Percentiles rank a stretch among this genome's conserved stretches.
phyloP scores from a whole-genome alignment of 2,888 invertebrate species.

The Apodemia hepburni region DNA sequence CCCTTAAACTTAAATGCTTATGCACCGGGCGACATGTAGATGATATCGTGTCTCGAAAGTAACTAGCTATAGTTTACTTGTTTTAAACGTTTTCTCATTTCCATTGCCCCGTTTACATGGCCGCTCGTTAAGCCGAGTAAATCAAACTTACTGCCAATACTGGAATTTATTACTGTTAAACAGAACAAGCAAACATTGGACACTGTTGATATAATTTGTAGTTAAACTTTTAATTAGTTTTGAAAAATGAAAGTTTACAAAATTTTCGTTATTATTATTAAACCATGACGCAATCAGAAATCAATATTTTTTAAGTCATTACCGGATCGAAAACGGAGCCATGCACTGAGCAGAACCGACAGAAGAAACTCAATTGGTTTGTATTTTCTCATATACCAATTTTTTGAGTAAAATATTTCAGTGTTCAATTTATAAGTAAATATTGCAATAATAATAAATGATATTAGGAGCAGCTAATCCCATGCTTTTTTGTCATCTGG shows the following conservation, averaged over 20 bases:
- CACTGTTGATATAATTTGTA: background rate
- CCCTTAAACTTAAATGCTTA: slow-evolving; percentile 44
- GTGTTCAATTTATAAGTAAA: too few species aligned
- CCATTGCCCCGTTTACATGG: slow-evolving; percentile 33
- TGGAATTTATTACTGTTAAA: slow-evolving; percentile 23
- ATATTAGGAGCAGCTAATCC: too few species aligned
- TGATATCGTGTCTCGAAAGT: slow-evolving; percentile 76
- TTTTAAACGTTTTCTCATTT: slow-evolving; percentile 41
- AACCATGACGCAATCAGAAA: too few species aligned
- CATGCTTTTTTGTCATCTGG: too few species aligned
- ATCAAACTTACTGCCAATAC: slow-evolving; percentile 28
- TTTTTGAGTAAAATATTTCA: too few species aligned
- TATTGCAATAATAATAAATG: too few species aligned
- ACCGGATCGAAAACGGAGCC: too few species aligned
- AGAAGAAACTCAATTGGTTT: too few species aligned
- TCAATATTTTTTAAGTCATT: too few species aligned
- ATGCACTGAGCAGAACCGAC: too few species aligned
- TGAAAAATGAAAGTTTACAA: background rate
- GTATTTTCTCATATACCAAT: too few species aligned
- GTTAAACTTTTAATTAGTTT: background rate
- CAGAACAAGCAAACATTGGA: background rate
- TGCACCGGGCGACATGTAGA: slow-evolving; percentile 66
- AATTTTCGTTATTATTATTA: too few species aligned
- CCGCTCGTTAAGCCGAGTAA: slow-evolving; percentile 30
- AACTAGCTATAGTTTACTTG: slow-evolving; percentile 55